Evolutionary conservation across 2,113 vertebrate genomes (phyloP).

Genomic region (Perognathus longimembris): DNA sequence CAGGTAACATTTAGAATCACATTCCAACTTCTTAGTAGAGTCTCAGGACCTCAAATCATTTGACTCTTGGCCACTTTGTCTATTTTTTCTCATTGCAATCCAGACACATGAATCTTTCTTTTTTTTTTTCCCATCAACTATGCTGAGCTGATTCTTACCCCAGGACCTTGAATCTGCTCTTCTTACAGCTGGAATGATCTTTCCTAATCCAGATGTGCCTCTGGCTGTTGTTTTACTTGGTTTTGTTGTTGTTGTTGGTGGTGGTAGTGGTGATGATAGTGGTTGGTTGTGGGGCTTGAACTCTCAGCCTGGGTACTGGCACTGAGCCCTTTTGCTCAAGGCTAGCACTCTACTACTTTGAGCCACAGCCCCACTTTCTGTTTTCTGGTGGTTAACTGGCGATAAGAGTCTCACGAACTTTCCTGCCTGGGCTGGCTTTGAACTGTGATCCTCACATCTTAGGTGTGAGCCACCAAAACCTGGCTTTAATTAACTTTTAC

Average conservation of each 20-base stretch:
- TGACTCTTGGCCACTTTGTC: not conserved
- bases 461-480: too few species aligned
- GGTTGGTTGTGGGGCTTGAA: too few species aligned
- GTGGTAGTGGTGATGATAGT: too few species aligned
- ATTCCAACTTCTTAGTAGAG: not conserved
- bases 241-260: not conserved
- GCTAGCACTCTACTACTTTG: too few species aligned
- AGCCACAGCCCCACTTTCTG: too few species aligned
- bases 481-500: not conserved
- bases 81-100: not conserved
- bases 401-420: too few species aligned
- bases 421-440: too few species aligned
- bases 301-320: too few species aligned
- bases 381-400: too few species aligned
- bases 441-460: too few species aligned
- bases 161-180: not conserved
- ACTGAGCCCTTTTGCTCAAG: too few species aligned
- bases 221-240: not conserved
- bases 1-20: not conserved
- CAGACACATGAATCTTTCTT: not conserved
- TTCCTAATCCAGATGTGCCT: not conserved
- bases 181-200: not conserved
- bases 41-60: not conserved
- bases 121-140: not conserved
- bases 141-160: not conserved